Base-by-base conservation (phyloP, 2,797 vertebrate species). In the Brotula barbata region DNA sequence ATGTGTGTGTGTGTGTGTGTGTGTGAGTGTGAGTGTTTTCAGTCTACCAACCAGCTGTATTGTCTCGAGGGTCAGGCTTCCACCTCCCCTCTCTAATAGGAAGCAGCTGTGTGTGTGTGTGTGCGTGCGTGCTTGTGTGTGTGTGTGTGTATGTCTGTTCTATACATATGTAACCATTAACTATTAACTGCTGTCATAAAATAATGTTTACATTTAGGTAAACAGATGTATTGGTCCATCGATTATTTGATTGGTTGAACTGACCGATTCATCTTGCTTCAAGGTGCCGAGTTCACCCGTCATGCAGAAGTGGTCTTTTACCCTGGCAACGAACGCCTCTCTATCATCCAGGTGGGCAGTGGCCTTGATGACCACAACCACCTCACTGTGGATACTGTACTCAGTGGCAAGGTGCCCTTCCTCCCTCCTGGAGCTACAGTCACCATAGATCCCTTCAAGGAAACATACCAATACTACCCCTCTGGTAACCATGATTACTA, bases 351-450 rank as follows among this genome's bases (percentile, higher is more conserved):
- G 79, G 93, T 71, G 0, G 95, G 91, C 0, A 86, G 89, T 7
- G 96, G 95, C 7, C 85, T 98, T 19, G 94, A 95, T 65, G 79
- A 89, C 0, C 91, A 97, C 80, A 95, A 95, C 80, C 94, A 97
- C 78, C 85, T 98, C 59, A 93, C 61, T 1, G 82, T 97, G 48
- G 91, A 90, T 74, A 96, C 94, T 1, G 78, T 78, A 1, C 82
- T 99, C 78, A 88, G 84, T 8, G 96, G 97, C 15, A 89, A 82
- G 7, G 87, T 96, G 59, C 97, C 97, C 0, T 88, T 91, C 41
- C 73, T 97, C 2, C 89, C 92, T 0, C 91, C 90, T 1, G 92
- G 92, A 2, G 85, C 90, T 68, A 91, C 92, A 0, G 77, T 93
- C 12, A 91, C 93, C 66, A 78, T 97, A 23, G 68, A 92, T 5